Conservation (phyloP, 1,140 invertebrate species). For the Aricia agestis region DNA sequence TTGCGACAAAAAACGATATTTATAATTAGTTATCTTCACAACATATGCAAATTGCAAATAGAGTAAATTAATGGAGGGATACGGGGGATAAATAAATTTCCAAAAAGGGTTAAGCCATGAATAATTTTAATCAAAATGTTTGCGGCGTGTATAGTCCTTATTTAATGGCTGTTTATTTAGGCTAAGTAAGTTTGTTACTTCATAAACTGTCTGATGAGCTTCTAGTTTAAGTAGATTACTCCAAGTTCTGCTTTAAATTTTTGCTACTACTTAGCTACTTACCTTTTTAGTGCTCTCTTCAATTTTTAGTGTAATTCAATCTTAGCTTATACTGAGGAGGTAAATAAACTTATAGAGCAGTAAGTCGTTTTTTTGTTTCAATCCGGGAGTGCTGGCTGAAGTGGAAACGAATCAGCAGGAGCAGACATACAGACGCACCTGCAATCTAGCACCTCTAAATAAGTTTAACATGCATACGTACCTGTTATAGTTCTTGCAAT, state of each 20-base stretch:
- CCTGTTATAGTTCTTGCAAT: no score
- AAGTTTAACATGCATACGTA: no score
- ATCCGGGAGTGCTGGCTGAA: no score
- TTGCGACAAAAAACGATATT: neutral
- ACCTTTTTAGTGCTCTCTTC: neutral
- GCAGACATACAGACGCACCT: no score
- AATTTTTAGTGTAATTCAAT: neutral
- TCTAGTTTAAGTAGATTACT: neutral
- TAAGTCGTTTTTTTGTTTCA: neutral
- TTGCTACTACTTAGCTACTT: neutral
- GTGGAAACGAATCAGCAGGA: no score
- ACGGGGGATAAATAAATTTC: neutral
- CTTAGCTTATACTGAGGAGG: neutral
- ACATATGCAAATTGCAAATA: conserved; percentile 3
- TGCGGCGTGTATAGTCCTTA: conserved; percentile 15
- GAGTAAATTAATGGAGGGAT: neutral
- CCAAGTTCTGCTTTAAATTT: neutral
- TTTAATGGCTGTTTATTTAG: conserved; percentile 29
- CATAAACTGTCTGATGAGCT: neutral
- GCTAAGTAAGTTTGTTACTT: conserved; percentile 22
- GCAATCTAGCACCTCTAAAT: no score
- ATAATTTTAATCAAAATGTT: conserved; percentile 4
- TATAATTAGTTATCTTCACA: neutral
- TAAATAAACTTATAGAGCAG: no score
- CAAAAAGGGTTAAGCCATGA: neutral